Evolutionary conservation across 2,797 vertebrate species (phyloP).

Genomic region (Ceryle rudis): DNA sequence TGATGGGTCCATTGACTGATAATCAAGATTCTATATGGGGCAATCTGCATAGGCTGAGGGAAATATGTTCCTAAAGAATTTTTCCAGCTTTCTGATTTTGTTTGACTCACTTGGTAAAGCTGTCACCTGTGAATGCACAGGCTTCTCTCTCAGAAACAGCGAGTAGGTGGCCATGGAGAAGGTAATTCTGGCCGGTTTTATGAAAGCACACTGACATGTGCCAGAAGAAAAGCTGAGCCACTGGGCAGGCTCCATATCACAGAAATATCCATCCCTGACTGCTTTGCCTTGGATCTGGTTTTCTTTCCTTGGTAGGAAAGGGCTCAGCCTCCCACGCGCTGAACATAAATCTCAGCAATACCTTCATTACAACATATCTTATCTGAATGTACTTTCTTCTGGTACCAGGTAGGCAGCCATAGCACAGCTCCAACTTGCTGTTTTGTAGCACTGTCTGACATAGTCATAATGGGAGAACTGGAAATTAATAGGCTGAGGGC

Average conservation of each 20-base stretch:
- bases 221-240: background rate
- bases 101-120: background rate
- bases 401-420: background rate
- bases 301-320: background rate
- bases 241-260: background rate
- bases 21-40: background rate
- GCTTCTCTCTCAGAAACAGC: background rate
- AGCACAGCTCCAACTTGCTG: background rate
- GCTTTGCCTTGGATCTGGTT: background rate
- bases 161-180: background rate
- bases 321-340: background rate
- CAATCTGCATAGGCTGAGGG: background rate
- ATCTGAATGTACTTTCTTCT: background rate
- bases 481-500: accelerated
- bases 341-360: background rate
- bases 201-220: background rate
- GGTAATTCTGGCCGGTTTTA: background rate
- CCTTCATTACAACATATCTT: background rate
- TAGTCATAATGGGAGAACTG: background rate
- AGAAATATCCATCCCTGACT: background rate
- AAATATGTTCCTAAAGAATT: background rate
- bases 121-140: background rate
- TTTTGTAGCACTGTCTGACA: background rate
- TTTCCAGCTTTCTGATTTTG: background rate
- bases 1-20: background rate